Evolutionary conservation across 2,797 vertebrate species (phyloP), one percentile per base, ranked within the genome.

Genomic region (Brotogeris chrysoptera): DNA sequence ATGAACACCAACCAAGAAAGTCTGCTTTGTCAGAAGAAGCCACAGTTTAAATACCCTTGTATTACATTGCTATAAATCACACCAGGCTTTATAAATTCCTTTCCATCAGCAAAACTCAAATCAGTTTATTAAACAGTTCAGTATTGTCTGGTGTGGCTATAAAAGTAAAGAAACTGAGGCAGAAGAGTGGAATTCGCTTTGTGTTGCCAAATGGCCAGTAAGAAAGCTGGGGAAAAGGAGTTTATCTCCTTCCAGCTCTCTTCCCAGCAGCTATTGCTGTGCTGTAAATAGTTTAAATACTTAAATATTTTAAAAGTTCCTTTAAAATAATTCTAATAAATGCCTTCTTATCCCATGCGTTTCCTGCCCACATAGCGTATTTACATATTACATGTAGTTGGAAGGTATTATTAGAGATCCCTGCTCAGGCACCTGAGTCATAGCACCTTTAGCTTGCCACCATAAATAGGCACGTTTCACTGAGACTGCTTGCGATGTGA

Each of bases 371-470:
- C 92, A 23, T 57, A 78, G 63, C 2, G 2, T 91, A 96, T 96
- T 96, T 96, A 88, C 85, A 90, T 94, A 91, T 91, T 94, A 13
- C 55, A 17, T 10, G 68, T 83, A 78, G 70, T 73, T 92, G 73
- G 94, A 90, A 96, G 88, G 90, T 95, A 86, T 92, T 95, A 94
- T 95, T 95, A 96, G 92, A 93, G 82, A 93, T 90, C 82, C 43
- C 70, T 86, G n/a, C 71, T 95, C 82, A 90, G 77, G 90, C 70
- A 93, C 93, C 93, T 96, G 95, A 97, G 90, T 97, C 96, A 96
- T 50, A 93, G 86, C 90, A 93, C 92, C 96, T 95, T 90, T 83
- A 94, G 46, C 77, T 65, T 86, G 55, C 66, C 83, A 76, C 92
- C 93, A 84, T 90, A 96, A 96, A 93, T 86, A 92, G 90, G 80